These are phyloP conservation scores for Ichneumon xanthorius DNA, from an alignment of 2,888 invertebrate species.

Conservation along the genomic window DNA sequence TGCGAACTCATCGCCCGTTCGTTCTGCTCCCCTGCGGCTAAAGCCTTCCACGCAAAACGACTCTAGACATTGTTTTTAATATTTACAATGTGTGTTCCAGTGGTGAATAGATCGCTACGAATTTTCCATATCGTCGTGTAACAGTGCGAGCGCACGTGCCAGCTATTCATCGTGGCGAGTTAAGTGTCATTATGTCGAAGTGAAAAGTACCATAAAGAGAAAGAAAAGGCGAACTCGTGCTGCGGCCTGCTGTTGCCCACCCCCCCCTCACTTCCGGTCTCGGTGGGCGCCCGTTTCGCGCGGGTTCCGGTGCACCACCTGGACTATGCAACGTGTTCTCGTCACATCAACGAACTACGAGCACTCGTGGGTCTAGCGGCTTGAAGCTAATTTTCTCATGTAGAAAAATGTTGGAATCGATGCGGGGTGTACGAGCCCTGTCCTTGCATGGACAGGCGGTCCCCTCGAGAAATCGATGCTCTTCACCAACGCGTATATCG, in stretches of 20 bases:
- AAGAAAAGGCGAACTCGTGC: conserved; percentile 31
- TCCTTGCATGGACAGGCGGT: too few species aligned
- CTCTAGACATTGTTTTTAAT: not conserved
- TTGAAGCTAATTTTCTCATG: not conserved
- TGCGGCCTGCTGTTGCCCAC: conserved; percentile 27
- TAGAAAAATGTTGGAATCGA: not conserved
- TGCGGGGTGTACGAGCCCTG: not conserved
- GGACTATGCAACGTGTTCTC: conserved; percentile 60
- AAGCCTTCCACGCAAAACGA: too few species aligned
- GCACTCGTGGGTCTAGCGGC: not conserved
- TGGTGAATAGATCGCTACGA: not conserved
- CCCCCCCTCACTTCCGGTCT: conserved; percentile 64
- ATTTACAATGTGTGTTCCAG: not conserved
- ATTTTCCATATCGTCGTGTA: conserved; percentile 45
- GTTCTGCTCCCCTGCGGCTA: too few species aligned
- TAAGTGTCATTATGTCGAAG: conserved; percentile 47
- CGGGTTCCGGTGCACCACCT: conserved; percentile 69
- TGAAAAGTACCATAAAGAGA: conserved; percentile 36
- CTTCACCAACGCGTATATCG: too few species aligned
- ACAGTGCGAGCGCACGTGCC: conserved; percentile 54
- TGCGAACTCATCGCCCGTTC: not conserved
- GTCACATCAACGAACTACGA: conserved; percentile 24
- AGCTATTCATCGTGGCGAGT: conserved; percentile 55
- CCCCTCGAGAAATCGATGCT: too few species aligned
- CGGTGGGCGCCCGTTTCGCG: conserved; percentile 64